Percentiles rank a stretch among this genome's conserved stretches.
Evolutionary conservation across 2,113 vertebrate species (phyloP).

Genomic region (Microcebus tavaratra): DNA sequence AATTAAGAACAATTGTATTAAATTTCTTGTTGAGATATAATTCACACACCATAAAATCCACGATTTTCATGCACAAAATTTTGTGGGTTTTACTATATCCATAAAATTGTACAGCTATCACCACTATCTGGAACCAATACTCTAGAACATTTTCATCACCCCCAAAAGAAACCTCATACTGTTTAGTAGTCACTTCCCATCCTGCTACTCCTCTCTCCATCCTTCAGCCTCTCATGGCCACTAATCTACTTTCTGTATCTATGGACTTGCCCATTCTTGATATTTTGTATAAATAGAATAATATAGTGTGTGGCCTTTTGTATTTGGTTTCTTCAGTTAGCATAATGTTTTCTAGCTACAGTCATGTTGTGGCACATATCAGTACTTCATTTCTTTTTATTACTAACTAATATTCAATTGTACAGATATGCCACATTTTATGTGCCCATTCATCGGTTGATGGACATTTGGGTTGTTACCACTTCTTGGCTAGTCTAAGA

Average conservation of each 20-base stretch:
- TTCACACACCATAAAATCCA: neutral
- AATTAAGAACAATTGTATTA: neutral
- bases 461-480: neutral
- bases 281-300: neutral
- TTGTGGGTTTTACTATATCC: neutral
- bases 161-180: neutral
- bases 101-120: neutral
- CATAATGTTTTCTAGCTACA: neutral
- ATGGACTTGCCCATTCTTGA: neutral
- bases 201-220: neutral
- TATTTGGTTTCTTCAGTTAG: neutral
- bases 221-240: neutral
- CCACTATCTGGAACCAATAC: neutral
- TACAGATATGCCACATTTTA: neutral
- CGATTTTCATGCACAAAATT: neutral
- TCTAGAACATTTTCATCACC: neutral
- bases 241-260: neutral
- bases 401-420: neutral
- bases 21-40: neutral
- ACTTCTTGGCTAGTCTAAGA: neutral
- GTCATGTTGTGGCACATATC: neutral
- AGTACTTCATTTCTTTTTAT: neutral
- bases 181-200: neutral
- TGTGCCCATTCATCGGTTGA: neutral
- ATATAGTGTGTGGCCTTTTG: neutral